Evolutionary conservation across 2,888 invertebrate species (phyloP).

Genomic region (Mycalesis mineus): DNA sequence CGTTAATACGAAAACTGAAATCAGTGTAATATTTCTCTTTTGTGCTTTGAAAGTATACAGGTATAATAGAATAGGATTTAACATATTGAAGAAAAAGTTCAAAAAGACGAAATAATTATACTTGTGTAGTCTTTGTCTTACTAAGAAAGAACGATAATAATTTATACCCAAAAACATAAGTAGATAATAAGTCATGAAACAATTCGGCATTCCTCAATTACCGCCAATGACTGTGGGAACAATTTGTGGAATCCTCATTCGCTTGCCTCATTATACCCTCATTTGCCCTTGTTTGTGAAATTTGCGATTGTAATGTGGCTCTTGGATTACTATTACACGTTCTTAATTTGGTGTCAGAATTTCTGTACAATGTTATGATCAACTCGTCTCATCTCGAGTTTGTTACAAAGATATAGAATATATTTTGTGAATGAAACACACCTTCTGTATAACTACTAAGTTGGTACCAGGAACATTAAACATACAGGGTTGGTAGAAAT

Average conservation of each 20-base stretch:
- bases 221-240: constrained; percentile 32
- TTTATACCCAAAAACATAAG: constrained; percentile 43
- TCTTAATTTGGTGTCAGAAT: background rate
- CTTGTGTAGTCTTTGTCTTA: background rate
- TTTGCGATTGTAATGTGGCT: constrained; percentile 9
- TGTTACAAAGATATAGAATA: too few relatives aligned
- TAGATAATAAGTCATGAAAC: constrained; percentile 53
- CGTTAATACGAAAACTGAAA: too few relatives aligned
- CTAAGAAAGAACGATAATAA: background rate
- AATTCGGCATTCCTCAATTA: constrained; percentile 57
- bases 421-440: too few relatives aligned
- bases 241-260: constrained; percentile 20
- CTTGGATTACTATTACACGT: background rate
- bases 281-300: constrained; percentile 27
- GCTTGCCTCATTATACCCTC: constrained; percentile 28
- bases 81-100: too few relatives aligned
- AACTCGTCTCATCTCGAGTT: too few relatives aligned
- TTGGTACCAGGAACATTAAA: too few relatives aligned
- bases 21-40: too few relatives aligned
- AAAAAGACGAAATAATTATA: too few relatives aligned
- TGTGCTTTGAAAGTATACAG: too few relatives aligned
- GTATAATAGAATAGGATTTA: too few relatives aligned
- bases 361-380: background rate
- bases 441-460: too few relatives aligned
- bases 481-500: too few relatives aligned